phyloP scores from a whole-genome alignment of 2,113 vertebrate genomes.

The Heptranchias perlo region DNA sequence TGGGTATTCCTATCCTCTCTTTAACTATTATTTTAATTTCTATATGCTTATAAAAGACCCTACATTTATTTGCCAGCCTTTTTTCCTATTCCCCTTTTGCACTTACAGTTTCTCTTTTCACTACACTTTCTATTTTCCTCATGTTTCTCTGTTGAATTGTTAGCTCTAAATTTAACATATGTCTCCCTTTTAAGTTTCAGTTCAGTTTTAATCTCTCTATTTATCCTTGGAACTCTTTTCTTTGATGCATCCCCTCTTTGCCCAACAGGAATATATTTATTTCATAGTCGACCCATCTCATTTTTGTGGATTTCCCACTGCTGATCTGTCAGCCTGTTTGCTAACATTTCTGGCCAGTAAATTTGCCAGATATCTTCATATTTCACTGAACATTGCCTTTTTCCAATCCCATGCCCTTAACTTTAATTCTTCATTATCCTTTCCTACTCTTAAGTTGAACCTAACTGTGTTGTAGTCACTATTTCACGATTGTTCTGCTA shows the following conservation, averaged over 20 bases:
- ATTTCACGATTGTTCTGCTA: background rate
- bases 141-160: too few relatives aligned
- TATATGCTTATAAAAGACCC: too few relatives aligned
- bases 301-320: background rate
- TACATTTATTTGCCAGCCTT: background rate
- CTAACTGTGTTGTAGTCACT: background rate
- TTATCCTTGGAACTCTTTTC: background rate
- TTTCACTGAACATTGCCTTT: background rate
- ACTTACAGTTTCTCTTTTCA: too few relatives aligned
- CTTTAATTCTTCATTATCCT: background rate
- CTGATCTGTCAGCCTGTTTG: background rate
- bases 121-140: too few relatives aligned
- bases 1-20: background rate
- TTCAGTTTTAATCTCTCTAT: too few relatives aligned
- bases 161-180: too few relatives aligned
- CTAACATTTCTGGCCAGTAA: background rate
- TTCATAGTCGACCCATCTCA: background rate
- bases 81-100: too few relatives aligned
- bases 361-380: background rate
- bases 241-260: background rate
- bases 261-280: background rate
- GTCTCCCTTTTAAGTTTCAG: too few relatives aligned
- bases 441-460: background rate
- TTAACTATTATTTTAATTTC: background rate
- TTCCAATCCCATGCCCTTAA: background rate